Base-by-base conservation (phyloP, 1,140 invertebrate genomes). In the Whitmania pigra region DNA sequence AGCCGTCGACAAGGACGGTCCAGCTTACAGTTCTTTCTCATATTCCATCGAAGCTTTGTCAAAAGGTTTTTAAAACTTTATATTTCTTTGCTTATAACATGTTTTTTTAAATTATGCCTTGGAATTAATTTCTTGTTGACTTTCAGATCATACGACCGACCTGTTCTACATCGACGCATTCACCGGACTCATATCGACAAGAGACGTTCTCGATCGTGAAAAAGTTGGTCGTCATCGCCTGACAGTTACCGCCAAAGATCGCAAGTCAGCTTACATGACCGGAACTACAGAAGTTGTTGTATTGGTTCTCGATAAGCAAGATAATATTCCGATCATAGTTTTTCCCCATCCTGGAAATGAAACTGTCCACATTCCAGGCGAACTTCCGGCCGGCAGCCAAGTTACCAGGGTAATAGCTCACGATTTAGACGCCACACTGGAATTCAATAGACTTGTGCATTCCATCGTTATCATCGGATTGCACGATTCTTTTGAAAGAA, bases 131-230 rank as follows among this genome's bases (percentile, higher is more conserved):
- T 49, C n/a, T 49, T 49, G 15, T 49, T 49, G 15, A 49, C 43
- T 49, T 49, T 49, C 43, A 49, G 43, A 49, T 49, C 43, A 49
- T 25, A 67, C 70, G 20, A 63, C 53, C 20, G 57, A 29, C 31
- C 31, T 49, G 3, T 74, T 74, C 66, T 31, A 17, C 57, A 72
- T 74, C 57, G 60, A 71, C 40, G 40, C 57, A 43, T 43, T 40
- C 9, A 72, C 71, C 25, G 73, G 73, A 5, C 25, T 27, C 57
- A 67, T 74, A 22, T 67, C 70, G 11, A 74, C 70, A 5, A 25
- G 72, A 20, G 27, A 43, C n/a, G 36, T 72, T 11, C 71, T 74
- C 22, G 73, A 74, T 49, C 57, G 73, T 7, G 73, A 74, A 36
- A 53, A 29, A 13, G 22, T 53, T 13, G 29, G 27, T 22, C 53